phyloP scores from a whole-genome alignment of 2,888 invertebrate species.

The Mystacides longicornis region DNA sequence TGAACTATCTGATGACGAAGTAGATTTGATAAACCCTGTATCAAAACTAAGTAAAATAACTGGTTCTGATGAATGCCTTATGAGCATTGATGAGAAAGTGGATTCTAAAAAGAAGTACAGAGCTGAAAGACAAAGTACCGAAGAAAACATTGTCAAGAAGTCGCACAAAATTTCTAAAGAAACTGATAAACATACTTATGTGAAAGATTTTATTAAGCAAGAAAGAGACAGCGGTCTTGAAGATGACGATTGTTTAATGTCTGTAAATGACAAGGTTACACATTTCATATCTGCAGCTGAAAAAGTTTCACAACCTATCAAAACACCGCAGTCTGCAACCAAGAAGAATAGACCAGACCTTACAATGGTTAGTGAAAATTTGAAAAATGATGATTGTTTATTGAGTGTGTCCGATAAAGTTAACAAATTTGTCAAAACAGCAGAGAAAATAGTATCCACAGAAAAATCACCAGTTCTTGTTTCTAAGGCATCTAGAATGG shows the following conservation, averaged over 20 bases:
- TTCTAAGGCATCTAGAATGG: slow-evolving; percentile 36
- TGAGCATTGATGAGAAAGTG: slow-evolving; percentile 60
- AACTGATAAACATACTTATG: slow-evolving; percentile 33
- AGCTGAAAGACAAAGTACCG: slow-evolving; percentile 45
- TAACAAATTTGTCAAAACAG: slow-evolving; percentile 54
- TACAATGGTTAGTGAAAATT: slow-evolving; percentile 49
- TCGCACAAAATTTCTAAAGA: slow-evolving; percentile 56
- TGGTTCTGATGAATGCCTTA: slow-evolving; percentile 48
- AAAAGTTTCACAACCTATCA: slow-evolving; percentile 41
- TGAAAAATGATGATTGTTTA: slow-evolving; percentile 53
- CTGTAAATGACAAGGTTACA: slow-evolving; percentile 59
- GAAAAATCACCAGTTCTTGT: slow-evolving; percentile 41
- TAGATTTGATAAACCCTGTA: slow-evolving; percentile 37
- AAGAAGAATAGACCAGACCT: slow-evolving; percentile 47
- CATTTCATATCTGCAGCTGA: slow-evolving; percentile 57
- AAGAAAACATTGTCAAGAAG: slow-evolving; percentile 59
- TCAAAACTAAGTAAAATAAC: slow-evolving; percentile 36
- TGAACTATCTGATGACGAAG: slow-evolving; percentile 49
- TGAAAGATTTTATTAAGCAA: slow-evolving; percentile 24
- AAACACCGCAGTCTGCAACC: slow-evolving; percentile 32
- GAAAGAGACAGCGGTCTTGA: slow-evolving; percentile 35
- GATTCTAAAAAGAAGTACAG: slow-evolving; percentile 32
- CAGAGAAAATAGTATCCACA: slow-evolving; percentile 45
- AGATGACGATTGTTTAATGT: slow-evolving; percentile 52
- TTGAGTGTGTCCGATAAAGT: slow-evolving; percentile 60